Percentiles rank a stretch among this genome's conserved stretches.
phyloP scores from a whole-genome alignment of 2,888 invertebrate genomes.

The Metellina segmentata region DNA sequence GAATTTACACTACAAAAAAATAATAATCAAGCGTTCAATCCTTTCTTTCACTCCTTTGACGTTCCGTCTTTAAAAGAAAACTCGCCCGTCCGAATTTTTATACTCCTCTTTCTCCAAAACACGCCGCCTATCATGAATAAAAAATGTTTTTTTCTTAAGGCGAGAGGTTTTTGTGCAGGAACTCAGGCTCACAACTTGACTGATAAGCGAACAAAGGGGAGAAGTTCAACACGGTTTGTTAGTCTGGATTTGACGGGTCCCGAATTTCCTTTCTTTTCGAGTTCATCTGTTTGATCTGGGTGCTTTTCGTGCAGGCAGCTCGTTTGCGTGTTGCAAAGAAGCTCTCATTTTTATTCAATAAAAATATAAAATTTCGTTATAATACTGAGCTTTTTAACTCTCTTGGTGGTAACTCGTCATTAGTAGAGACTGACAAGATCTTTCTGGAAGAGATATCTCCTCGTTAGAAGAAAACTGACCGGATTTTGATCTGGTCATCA shows the following conservation, averaged over 20 bases:
- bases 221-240: constrained; percentile 30
- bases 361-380: neutral
- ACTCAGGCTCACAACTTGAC: neutral
- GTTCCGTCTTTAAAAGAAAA: neutral
- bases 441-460: too few relatives aligned
- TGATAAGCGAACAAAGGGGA: constrained; percentile 15
- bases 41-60: neutral
- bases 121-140: constrained; percentile 16
- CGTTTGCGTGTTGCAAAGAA: neutral
- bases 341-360: neutral
- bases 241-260: neutral
- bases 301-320: neutral
- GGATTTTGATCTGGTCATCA: too few relatives aligned
- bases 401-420: too few relatives aligned
- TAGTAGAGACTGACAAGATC: too few relatives aligned
- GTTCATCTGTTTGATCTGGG: neutral
- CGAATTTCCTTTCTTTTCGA: neutral
- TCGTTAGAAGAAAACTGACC: too few relatives aligned
- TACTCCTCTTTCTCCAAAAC: neutral
- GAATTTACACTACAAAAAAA: neutral
- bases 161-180: constrained; percentile 1
- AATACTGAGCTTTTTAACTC: too few relatives aligned
- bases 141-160: constrained; percentile 2
- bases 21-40: neutral
- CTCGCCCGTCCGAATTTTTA: neutral